Percentiles rank a stretch among this genome's conserved stretches.
Conservation (phyloP, 2,888 invertebrate genomes). For the Cylloceria caligata region DNA sequence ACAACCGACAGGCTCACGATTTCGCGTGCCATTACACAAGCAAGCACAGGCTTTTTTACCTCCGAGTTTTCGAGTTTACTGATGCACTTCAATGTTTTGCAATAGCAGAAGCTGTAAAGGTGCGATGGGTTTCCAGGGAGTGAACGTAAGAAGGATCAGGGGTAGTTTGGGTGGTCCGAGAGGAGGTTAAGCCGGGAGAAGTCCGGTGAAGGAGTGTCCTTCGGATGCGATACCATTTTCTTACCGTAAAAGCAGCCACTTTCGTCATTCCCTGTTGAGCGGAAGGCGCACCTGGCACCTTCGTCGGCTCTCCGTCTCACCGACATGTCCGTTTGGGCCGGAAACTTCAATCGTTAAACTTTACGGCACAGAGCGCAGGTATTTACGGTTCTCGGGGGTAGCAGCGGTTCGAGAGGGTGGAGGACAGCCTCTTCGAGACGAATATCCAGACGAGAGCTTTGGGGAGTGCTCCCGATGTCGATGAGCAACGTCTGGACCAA, state of each 20-base stretch:
- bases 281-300: conserved; percentile 37
- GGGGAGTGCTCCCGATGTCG: conserved; percentile 50
- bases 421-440: conserved; percentile 35
- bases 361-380: conserved; percentile 72
- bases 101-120: conserved; percentile 47
- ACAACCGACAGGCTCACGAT: background rate
- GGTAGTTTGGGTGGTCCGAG: conserved; percentile 14
- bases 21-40: background rate
- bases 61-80: conserved; percentile 4
- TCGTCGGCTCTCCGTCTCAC: conserved; percentile 1
- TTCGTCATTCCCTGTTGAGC: conserved; percentile 70
- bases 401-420: conserved; percentile 35
- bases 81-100: conserved; percentile 25
- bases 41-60: background rate
- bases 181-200: background rate
- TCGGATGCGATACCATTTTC: conserved; percentile 42
- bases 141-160: background rate
- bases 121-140: conserved; percentile 32
- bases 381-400: conserved; percentile 71
- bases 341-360: conserved; percentile 76
- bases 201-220: background rate
- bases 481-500: conserved; percentile 51
- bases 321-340: conserved; percentile 37
- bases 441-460: conserved; percentile 50
- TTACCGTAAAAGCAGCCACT: conserved; percentile 61